Conservation (phyloP, 2,888 invertebrate species). For the Hemaris fuciformis region DNA sequence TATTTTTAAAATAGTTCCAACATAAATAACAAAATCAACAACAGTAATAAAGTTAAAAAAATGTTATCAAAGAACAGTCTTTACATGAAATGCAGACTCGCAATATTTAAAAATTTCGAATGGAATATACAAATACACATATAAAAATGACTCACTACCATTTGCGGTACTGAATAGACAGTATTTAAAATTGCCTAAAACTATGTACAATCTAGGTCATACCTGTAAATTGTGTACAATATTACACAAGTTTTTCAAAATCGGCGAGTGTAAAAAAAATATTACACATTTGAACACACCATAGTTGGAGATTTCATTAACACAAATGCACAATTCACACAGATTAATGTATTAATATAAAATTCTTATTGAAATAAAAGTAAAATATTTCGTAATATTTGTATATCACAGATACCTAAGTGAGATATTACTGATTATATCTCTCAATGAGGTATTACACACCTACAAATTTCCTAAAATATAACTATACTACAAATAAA, state of each 20-base stretch:
- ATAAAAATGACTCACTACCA: slow-evolving; percentile 7
- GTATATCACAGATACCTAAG: slow-evolving; percentile 79
- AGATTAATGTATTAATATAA: slow-evolving; percentile 38
- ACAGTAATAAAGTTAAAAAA: slow-evolving; percentile 11
- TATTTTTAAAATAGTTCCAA: not conserved
- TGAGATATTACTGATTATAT: slow-evolving; percentile 67
- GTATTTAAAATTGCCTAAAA: slow-evolving; percentile 44
- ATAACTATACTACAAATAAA: slow-evolving; percentile 49
- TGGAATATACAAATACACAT: slow-evolving; percentile 6
- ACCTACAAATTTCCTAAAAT: slow-evolving; percentile 50
- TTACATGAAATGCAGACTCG: slow-evolving; percentile 6
- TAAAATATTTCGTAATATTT: slow-evolving; percentile 53
- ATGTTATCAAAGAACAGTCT: slow-evolving; percentile 13
- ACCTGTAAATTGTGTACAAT: slow-evolving; percentile 31
- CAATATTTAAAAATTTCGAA: not conserved
- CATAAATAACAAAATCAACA: slow-evolving; percentile 16
- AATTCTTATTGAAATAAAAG: slow-evolving; percentile 48
- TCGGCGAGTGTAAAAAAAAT: slow-evolving; percentile 35
- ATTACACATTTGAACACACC: slow-evolving; percentile 52
- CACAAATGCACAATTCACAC: slow-evolving; percentile 18
- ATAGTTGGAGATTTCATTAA: slow-evolving; percentile 48
- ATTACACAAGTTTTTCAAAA: slow-evolving; percentile 30
- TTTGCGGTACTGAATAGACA: slow-evolving; percentile 4
- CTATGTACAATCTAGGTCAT: slow-evolving; percentile 51
- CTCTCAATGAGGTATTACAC: slow-evolving; percentile 63